Percentiles rank a stretch among this genome's conserved stretches.
These are phyloP conservation scores for Synaphobranchus kaupii DNA, from an alignment of 2,797 vertebrate genomes.

Conservation along the genomic window DNA sequence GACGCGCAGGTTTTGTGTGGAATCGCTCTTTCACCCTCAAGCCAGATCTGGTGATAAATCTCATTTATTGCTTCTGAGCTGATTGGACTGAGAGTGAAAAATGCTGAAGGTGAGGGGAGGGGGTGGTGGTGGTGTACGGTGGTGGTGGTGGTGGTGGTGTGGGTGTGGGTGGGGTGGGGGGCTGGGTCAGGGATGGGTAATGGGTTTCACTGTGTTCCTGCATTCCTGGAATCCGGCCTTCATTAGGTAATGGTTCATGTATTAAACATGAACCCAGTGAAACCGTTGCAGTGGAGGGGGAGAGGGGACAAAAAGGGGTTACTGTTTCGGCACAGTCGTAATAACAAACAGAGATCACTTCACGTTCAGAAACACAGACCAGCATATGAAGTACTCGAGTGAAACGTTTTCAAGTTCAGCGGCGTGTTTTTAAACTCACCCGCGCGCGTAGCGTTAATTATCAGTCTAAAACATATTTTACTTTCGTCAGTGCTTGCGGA, in stretches of 20 bases:
- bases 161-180: slow-evolving; percentile 12
- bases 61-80: slow-evolving; percentile 65
- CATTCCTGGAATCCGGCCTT: slow-evolving; percentile 62
- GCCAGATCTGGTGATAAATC: slow-evolving; percentile 69
- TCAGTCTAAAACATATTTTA: not conserved
- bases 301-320: not conserved
- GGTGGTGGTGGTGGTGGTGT: not conserved
- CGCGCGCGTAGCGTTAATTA: not conserved
- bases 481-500: not conserved
- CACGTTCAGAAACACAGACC: not conserved
- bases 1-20: slow-evolving; percentile 1
- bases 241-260: slow-evolving; percentile 65
- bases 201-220: slow-evolving; percentile 56
- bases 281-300: not conserved
- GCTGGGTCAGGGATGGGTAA: slow-evolving; percentile 53
- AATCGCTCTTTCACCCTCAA: slow-evolving; percentile 17
- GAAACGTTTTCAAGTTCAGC: not conserved
- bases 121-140: not conserved
- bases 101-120: slow-evolving; percentile 54
- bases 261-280: slow-evolving; percentile 54
- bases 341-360: not conserved
- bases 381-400: not conserved
- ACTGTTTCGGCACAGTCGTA: not conserved
- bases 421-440: not conserved
- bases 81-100: slow-evolving; percentile 68